phyloP scores from a whole-genome alignment of 2,113 vertebrate genomes.

The Nothocercus nigrocapillus region DNA sequence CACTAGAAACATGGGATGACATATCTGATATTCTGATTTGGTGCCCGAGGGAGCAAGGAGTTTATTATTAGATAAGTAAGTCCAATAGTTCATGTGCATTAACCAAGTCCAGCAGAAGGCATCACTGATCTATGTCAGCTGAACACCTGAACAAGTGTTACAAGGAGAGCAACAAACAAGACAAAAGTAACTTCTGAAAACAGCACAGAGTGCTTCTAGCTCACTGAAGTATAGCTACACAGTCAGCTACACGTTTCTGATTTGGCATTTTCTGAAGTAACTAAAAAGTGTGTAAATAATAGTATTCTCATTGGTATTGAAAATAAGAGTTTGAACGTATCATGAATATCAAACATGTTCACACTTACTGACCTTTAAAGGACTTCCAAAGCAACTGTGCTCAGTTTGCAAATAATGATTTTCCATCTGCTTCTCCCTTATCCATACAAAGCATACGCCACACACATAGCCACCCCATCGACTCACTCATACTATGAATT shows the following conservation, averaged over 20 bases:
- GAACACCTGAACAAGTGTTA: not conserved
- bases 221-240: not conserved
- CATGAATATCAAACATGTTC: rapidly evolving
- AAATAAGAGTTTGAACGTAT: not conserved
- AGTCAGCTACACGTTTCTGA: not conserved
- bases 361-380: not conserved
- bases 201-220: not conserved
- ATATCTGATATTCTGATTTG: not conserved
- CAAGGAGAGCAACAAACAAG: rapidly evolving
- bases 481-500: not conserved
- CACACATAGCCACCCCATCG: not conserved
- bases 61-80: not conserved
- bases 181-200: not conserved
- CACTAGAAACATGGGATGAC: not conserved
- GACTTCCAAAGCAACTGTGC: not conserved
- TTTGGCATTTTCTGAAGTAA: not conserved
- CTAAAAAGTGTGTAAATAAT: not conserved
- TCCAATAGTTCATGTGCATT: not conserved
- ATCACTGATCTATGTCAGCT: not conserved
- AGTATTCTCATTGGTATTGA: not conserved
- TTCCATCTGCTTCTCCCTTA: not conserved
- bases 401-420: not conserved
- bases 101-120: not conserved
- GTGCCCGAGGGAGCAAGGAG: not conserved
- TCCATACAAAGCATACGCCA: not conserved